Evolutionary conservation across 2,888 invertebrate species (phyloP).

Genomic region (Bellardia pandia): DNA sequence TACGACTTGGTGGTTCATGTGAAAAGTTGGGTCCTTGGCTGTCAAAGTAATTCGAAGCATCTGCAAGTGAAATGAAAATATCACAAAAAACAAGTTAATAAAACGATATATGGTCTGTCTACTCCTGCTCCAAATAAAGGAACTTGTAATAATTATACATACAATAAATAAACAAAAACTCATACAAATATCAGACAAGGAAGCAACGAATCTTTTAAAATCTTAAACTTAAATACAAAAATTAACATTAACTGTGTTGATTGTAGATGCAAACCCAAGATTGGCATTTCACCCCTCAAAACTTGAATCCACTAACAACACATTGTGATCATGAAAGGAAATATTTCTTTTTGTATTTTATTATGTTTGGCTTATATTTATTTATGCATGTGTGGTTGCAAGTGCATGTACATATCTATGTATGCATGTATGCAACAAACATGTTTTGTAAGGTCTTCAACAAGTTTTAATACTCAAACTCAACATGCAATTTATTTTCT

Average conservation of each 20-base stretch:
- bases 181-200: conserved; percentile 31
- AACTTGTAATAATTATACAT: conserved; percentile 3
- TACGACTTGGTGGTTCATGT: conserved; percentile 85
- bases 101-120: conserved; percentile 41
- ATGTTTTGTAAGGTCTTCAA: conserved; percentile 63
- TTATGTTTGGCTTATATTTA: background rate
- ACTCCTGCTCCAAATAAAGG: conserved; percentile 19
- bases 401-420: background rate
- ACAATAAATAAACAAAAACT: conserved; percentile 2
- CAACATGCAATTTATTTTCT: conserved; percentile 38
- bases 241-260: conserved; percentile 75
- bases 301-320: conserved; percentile 2
- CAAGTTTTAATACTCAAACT: conserved; percentile 57
- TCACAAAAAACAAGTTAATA: conserved; percentile 56
- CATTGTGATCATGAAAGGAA: conserved; percentile 28
- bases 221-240: conserved; percentile 46
- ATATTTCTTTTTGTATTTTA: background rate
- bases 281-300: conserved; percentile 56
- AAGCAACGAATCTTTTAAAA: conserved; percentile 36
- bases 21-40: conserved; percentile 86
- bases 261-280: conserved; percentile 74
- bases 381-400: conserved; percentile 1
- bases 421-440: conserved; percentile 25
- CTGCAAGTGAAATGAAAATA: conserved; percentile 73
- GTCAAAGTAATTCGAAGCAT: conserved; percentile 85